phyloP scores from a whole-genome alignment of 2,797 vertebrate genomes.

The Carcharodon carcharias region DNA sequence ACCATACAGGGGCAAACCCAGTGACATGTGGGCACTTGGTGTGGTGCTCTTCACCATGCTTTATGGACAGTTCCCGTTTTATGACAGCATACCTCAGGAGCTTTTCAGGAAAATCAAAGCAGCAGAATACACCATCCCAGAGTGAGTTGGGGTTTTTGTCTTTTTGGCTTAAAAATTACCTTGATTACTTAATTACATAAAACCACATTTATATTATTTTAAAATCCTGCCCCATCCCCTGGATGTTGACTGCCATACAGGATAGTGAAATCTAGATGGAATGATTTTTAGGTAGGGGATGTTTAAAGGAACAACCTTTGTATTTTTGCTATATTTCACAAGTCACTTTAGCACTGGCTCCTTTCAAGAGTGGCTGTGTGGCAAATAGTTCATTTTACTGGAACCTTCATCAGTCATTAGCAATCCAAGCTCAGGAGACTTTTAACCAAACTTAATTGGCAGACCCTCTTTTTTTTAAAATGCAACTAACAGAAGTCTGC shows the following conservation, averaged over 20 bases:
- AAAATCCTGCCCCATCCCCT: not conserved
- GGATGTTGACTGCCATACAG: not conserved
- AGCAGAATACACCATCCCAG: conserved; percentile 94
- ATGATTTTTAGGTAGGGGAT: not conserved
- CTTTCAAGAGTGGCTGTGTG: not conserved
- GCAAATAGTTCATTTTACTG: not conserved
- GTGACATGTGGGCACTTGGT: conserved; percentile 97
- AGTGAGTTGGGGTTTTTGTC: conserved; percentile 67
- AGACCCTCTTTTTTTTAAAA: not conserved
- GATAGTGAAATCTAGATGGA: not conserved
- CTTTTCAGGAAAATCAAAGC: conserved; percentile 99
- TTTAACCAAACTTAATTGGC: not conserved
- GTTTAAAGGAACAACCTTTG: not conserved
- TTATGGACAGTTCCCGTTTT: conserved; percentile 98
- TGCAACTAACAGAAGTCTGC: not conserved
- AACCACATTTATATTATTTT: not conserved
- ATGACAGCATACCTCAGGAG: conserved; percentile 98
- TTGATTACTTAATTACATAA: no score
- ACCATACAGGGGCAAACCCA: conserved; percentile 91
- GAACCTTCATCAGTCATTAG: not conserved
- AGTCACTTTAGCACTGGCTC: not conserved
- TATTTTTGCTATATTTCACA: not conserved
- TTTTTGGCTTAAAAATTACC: not conserved
- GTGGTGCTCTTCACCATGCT: conserved; percentile 99
- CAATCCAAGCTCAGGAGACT: not conserved